These are phyloP conservation scores for Silurus glanis DNA, from an alignment of 2,113 vertebrate species.

Conservation along the genomic window DNA sequence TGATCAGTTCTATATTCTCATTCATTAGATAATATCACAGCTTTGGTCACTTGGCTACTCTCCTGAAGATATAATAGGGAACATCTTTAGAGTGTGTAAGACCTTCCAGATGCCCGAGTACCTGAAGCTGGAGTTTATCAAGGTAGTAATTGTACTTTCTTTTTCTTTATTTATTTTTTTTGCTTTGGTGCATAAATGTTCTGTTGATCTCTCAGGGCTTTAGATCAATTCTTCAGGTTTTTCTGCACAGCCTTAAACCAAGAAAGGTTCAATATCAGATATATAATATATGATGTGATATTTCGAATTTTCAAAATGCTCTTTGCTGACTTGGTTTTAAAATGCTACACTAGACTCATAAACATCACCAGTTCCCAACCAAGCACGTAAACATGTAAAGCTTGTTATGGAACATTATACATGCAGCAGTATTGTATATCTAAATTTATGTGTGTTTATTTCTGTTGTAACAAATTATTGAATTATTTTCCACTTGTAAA, in stretches of 20 bases:
- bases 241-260: not conserved
- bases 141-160: slow-evolving; percentile 70
- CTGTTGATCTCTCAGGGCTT: not conserved
- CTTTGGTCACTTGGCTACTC: slow-evolving; percentile 96
- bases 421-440: not conserved
- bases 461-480: not conserved
- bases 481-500: not conserved
- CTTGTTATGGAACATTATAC: not conserved
- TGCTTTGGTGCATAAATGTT: not conserved
- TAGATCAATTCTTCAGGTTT: not conserved
- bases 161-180: not conserved
- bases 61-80: slow-evolving; percentile 94
- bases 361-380: not conserved
- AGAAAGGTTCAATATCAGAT: not conserved
- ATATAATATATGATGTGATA: not conserved
- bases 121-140: slow-evolving; percentile 95
- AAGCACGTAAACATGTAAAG: not conserved
- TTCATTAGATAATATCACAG: slow-evolving; percentile 82
- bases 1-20: not conserved
- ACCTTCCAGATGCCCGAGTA: slow-evolving; percentile 95
- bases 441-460: not conserved
- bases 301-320: not conserved
- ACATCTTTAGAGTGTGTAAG: slow-evolving; percentile 96
- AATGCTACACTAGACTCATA: not conserved
- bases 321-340: not conserved